Percentiles rank a stretch among this genome's conserved stretches.
phyloP scores from a whole-genome alignment of 1,140 invertebrate genomes.

The Micrasema longulum region DNA sequence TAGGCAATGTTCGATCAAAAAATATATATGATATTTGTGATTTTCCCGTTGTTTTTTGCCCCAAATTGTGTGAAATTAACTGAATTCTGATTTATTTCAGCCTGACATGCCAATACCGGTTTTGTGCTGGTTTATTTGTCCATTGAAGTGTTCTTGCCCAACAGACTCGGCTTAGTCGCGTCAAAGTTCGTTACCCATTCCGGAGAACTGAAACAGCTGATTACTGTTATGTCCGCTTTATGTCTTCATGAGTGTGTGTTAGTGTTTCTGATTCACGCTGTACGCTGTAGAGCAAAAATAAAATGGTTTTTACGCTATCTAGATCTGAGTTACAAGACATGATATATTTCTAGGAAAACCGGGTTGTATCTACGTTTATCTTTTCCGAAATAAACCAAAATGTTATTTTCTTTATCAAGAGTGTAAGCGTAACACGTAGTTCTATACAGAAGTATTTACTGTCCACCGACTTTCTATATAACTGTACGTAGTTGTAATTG shows the following conservation, averaged over 20 bases:
- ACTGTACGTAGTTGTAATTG: conserved; percentile 4
- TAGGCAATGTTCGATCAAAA: too few relatives aligned
- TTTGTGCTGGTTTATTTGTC: conserved; percentile 29
- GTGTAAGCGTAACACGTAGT: too few relatives aligned
- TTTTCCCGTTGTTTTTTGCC: conserved; percentile 27
- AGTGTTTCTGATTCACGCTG: background rate
- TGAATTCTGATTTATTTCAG: conserved; percentile 1
- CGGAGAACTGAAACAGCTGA: conserved; percentile 46
- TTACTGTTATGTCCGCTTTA: conserved; percentile 42
- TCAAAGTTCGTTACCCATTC: conserved; percentile 43
- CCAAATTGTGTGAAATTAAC: conserved; percentile 11
- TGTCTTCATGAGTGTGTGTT: conserved; percentile 6
- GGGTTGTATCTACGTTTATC: too few relatives aligned
- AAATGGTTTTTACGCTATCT: too few relatives aligned
- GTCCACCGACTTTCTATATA: too few relatives aligned
- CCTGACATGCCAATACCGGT: conserved; percentile 7
- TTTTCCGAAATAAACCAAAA: too few relatives aligned
- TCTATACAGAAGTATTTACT: too few relatives aligned
- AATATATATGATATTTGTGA: too few relatives aligned
- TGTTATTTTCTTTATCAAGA: too few relatives aligned
- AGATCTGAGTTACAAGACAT: too few relatives aligned
- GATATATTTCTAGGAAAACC: too few relatives aligned
- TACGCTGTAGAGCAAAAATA: too few relatives aligned
- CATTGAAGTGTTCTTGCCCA: conserved; percentile 36
- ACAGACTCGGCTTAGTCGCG: conserved; percentile 30